These are phyloP conservation scores for Daktulosphaira vitifoliae DNA, from an alignment of 1,140 invertebrate species.

Conservation along the genomic window DNA sequence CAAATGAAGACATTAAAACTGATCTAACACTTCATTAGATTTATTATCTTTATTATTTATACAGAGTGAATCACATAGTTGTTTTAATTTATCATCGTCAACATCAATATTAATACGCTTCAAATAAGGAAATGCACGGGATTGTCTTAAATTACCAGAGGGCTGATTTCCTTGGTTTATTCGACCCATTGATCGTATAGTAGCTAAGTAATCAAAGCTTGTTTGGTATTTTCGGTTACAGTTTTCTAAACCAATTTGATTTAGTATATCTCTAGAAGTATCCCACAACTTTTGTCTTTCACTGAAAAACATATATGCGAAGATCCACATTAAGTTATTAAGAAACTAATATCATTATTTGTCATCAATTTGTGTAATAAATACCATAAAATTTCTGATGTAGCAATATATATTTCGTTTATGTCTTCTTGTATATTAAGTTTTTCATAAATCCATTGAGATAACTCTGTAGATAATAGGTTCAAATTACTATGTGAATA, in stretches of 20 bases:
- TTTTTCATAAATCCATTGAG: conserved; percentile 2
- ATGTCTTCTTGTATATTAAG: background rate
- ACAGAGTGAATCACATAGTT: background rate
- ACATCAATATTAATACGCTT: conserved; percentile 7
- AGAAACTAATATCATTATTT: background rate
- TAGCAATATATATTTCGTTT: background rate
- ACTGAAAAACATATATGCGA: background rate
- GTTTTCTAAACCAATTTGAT: conserved; percentile 25
- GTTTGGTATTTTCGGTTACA: conserved; percentile 23
- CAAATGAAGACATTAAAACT: no score
- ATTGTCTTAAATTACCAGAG: conserved; percentile 1
- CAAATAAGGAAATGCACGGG: conserved; percentile 4
- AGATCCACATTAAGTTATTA: background rate
- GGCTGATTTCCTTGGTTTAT: background rate
- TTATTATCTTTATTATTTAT: background rate
- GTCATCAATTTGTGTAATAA: background rate
- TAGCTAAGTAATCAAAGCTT: conserved; percentile 1
- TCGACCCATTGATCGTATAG: background rate
- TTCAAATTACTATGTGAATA: conserved; percentile 1
- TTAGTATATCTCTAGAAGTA: background rate
- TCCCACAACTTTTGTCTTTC: background rate
- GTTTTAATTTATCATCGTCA: background rate
- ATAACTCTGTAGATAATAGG: background rate
- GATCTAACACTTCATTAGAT: background rate
- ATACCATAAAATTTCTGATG: background rate